These are phyloP conservation scores for Lepidocyrtoides sp. DNA, from an alignment of 2,888 invertebrate species.

Conservation along the genomic window DNA sequence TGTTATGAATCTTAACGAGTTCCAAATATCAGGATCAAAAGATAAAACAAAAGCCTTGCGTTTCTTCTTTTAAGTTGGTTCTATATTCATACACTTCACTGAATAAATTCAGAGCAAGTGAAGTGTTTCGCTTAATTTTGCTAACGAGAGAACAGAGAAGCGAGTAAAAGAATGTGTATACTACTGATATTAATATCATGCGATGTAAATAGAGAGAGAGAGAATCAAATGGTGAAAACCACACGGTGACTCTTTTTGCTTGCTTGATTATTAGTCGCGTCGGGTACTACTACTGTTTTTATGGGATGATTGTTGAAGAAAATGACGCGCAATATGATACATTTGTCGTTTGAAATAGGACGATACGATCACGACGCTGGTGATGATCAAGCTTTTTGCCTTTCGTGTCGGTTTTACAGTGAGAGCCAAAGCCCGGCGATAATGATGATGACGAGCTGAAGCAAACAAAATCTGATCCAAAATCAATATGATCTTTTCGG, in stretches of 20 bases:
- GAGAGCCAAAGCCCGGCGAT: neutral
- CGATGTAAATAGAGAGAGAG: neutral
- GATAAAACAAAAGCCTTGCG: conserved; percentile 59
- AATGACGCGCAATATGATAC: conserved; percentile 49
- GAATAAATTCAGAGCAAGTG: neutral
- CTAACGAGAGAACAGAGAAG: neutral
- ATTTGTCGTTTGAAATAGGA: conserved; percentile 10
- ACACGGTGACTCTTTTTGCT: conserved; percentile 10
- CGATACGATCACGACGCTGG: neutral
- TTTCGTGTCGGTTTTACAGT: neutral
- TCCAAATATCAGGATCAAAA: conserved; percentile 64
- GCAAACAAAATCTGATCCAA: conserved; percentile 70
- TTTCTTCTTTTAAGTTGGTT: neutral
- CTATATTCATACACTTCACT: neutral
- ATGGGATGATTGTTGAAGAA: conserved; percentile 13
- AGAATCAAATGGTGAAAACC: conserved; percentile 31
- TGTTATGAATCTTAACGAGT: conserved; percentile 71
- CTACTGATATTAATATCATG: conserved; percentile 23
- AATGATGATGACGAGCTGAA: conserved; percentile 47
- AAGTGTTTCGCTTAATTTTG: neutral
- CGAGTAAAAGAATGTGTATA: neutral
- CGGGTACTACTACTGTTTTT: conserved; percentile 39
- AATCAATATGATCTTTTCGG: conserved; percentile 63
- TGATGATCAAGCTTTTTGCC: neutral
- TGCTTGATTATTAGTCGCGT: conserved; percentile 46